Percentiles rank a stretch among this genome's conserved stretches.
Conservation (phyloP, 1,140 invertebrate genomes). For the Procambarus virginalis region DNA sequence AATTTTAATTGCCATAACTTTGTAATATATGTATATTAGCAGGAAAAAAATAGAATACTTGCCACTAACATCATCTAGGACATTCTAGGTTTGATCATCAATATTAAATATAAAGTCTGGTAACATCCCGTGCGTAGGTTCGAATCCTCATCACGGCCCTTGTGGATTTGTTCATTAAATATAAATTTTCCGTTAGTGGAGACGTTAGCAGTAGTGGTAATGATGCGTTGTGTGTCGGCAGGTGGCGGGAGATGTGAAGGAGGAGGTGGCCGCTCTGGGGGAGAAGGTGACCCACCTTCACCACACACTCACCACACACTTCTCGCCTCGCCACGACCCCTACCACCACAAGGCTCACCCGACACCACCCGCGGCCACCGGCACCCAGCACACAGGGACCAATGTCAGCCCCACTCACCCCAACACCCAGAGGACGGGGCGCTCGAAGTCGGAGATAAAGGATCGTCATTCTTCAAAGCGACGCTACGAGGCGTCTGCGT, state of each 20-base stretch:
- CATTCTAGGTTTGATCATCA: too few species aligned
- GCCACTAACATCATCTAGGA: too few species aligned
- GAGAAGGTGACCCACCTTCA: slow-evolving; percentile 51
- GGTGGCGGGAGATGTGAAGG: slow-evolving; percentile 52
- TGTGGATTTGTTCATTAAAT: too few species aligned
- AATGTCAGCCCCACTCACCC: background rate
- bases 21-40: too few species aligned
- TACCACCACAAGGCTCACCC: slow-evolving; percentile 20
- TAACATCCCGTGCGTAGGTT: too few species aligned
- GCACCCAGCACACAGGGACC: background rate
- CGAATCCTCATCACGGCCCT: too few species aligned
- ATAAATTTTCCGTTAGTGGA: background rate
- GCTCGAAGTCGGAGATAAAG: background rate
- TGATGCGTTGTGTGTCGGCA: background rate
- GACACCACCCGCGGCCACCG: background rate
- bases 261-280: slow-evolving; percentile 39
- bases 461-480: background rate
- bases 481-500: background rate
- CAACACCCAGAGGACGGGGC: background rate
- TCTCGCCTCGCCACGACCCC: slow-evolving; percentile 46
- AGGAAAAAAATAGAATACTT: too few species aligned
- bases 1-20: too few species aligned
- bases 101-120: too few species aligned
- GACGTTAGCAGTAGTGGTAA: background rate
- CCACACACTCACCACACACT: slow-evolving; percentile 38